phyloP scores from a whole-genome alignment of 1,140 invertebrate genomes.

The Hylaeus volcanicus region DNA sequence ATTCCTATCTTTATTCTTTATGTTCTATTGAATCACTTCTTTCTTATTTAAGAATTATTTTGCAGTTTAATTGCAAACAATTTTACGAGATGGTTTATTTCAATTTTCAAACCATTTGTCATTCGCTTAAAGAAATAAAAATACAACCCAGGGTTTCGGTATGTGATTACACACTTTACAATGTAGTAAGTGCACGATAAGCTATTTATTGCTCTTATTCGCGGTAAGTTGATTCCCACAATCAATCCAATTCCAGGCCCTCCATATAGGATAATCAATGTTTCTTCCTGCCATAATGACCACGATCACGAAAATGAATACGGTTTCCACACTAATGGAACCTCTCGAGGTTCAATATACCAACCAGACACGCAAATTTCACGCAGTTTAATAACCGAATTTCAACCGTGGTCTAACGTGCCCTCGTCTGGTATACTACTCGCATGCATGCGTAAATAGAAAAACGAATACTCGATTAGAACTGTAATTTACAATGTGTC shows the following conservation, averaged over 20 bases:
- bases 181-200: not conserved
- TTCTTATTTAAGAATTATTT: too few relatives aligned
- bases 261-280: slow-evolving; percentile 37
- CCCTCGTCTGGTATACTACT: not conserved
- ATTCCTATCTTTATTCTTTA: too few relatives aligned
- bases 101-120: too few relatives aligned
- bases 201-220: slow-evolving; percentile 1
- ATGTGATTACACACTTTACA: not conserved
- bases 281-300: slow-evolving; percentile 29
- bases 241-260: slow-evolving; percentile 39
- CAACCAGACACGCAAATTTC: slow-evolving; percentile 50
- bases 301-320: slow-evolving; percentile 58
- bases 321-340: slow-evolving; percentile 29
- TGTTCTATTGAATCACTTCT: too few relatives aligned
- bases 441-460: not conserved
- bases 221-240: slow-evolving; percentile 46
- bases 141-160: not conserved
- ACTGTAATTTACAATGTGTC: not conserved
- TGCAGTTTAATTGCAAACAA: too few relatives aligned
- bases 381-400: not conserved
- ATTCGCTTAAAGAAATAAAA: not conserved
- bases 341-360: slow-evolving; percentile 21
- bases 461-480: not conserved
- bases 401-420: not conserved
- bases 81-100: too few relatives aligned